Evolutionary conservation across 2,113 vertebrate species (phyloP).

Genomic region (Myrmecobius fasciatus): DNA sequence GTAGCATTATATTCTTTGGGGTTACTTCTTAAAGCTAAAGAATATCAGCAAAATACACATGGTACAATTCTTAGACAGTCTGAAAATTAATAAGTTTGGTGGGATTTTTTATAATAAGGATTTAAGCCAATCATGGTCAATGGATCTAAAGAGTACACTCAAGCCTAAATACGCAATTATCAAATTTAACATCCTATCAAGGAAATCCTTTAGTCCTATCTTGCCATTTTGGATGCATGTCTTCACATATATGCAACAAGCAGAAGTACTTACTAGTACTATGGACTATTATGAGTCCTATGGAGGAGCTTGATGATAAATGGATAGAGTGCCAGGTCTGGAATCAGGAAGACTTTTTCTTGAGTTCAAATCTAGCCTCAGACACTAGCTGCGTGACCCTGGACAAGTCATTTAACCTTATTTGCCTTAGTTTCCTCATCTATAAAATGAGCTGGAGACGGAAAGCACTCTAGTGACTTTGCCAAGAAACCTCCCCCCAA

Average conservation of each 20-base stretch:
- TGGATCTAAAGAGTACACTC: background rate
- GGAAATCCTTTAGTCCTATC: background rate
- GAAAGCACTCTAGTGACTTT: no score
- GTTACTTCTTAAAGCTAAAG: background rate
- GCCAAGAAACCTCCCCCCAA: background rate
- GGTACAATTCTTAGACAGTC: background rate
- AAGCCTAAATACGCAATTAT: background rate
- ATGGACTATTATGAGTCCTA: background rate
- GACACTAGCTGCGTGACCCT: no score
- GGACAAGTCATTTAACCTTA: no score
- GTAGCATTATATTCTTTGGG: background rate
- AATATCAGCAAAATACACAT: background rate
- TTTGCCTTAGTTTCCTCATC: no score
- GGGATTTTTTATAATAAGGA: background rate
- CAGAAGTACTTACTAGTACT: background rate
- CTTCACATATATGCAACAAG: background rate
- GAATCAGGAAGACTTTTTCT: no score
- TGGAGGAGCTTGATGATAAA: no score
- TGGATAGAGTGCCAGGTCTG: no score
- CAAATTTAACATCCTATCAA: background rate
- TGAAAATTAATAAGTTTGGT: background rate
- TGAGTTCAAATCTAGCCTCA: no score
- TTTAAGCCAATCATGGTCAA: background rate
- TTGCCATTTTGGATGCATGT: conserved; percentile 11
- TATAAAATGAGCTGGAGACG: no score